Conservation (phyloP, 2,888 invertebrate species). For the Hedychridium roseum region DNA sequence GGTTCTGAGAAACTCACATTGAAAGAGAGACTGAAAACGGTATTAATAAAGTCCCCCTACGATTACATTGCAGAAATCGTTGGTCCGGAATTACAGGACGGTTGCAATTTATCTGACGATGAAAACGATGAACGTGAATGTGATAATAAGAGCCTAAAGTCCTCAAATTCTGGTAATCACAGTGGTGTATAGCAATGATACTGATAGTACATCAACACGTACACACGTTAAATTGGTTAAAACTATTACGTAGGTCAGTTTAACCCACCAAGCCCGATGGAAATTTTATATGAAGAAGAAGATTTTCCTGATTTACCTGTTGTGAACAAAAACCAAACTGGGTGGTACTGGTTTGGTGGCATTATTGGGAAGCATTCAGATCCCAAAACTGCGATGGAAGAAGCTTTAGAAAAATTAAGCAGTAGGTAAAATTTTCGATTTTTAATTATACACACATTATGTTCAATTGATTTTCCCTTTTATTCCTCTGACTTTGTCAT, state of each 20-base stretch:
- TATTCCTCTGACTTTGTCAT: slow-evolving; percentile 8
- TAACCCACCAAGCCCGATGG: slow-evolving; percentile 64
- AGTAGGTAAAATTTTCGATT: slow-evolving; percentile 71
- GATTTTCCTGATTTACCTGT: slow-evolving; percentile 71
- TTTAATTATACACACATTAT: slow-evolving; percentile 20
- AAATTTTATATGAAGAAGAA: slow-evolving; percentile 68
- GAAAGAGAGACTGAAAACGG: slow-evolving; percentile 54
- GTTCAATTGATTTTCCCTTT: slow-evolving; percentile 15
- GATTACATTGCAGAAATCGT: slow-evolving; percentile 61
- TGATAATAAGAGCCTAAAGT: slow-evolving; percentile 52
- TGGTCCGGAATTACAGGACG: slow-evolving; percentile 59
- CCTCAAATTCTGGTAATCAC: slow-evolving; percentile 53
- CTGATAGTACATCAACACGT: background rate
- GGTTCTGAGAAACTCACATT: slow-evolving; percentile 53
- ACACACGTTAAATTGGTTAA: background rate
- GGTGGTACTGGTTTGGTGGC: slow-evolving; percentile 87
- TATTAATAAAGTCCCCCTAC: slow-evolving; percentile 55
- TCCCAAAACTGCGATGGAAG: slow-evolving; percentile 72
- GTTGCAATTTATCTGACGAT: slow-evolving; percentile 60
- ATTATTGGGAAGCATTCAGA: slow-evolving; percentile 76
- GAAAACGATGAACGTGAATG: slow-evolving; percentile 54
- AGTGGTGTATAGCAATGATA: background rate
- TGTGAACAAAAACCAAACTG: slow-evolving; percentile 74
- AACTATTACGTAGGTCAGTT: slow-evolving; percentile 58
- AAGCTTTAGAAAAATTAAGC: slow-evolving; percentile 80